Base-by-base conservation (phyloP, 2,888 invertebrate genomes). In the Diarsia brunnea region DNA sequence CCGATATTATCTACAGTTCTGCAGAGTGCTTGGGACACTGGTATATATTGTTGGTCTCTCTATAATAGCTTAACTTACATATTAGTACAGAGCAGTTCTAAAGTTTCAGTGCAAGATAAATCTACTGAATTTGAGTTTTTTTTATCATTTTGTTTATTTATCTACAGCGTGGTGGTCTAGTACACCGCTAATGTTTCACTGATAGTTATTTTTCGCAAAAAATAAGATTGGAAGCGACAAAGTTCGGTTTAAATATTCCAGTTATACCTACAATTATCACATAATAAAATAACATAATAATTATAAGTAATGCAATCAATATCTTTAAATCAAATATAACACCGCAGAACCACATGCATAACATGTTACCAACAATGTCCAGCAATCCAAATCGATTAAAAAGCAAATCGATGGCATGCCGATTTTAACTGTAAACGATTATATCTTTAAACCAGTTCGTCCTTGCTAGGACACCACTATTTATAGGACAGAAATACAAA, bases 401-500 rank as follows among this genome's bases (percentile, higher is more conserved):
- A 86, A 74, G 61, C 67, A 75, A 78, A 78, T 78, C 81, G 67
- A 79, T 84, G 68, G 78, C 45, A 72, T 71, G 65, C 38, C 79
- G 65, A 79, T 73, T 82, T 73, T 84, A 86, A 87, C 83, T 84
- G 87, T 84, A 81, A 83, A 79, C 65, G 70, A 81, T 82, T 76
- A 78, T 79, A 84, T 76, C 73, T 78, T 77, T 79, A 79, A 86
- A 85, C 87, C 76, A 49, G 82, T 75, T 73, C 82, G 81, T 79
- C 86, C 86, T 86, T 87, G 87, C 83, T 81, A 83, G 87, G 86
- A 81, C 82, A 67, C 21, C 51, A 76, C 65, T 84, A 84, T 85
- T 80, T 86, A 84, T 79, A 84, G 65, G n/a, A 61, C 61, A 76
- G 38, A 65, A 75, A 76, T 75, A 73, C 78, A 75, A 73, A 70